A percentile compares a stretch with the other conserved stretches of the same genome.
phyloP scores from a whole-genome alignment of 2,797 vertebrate genomes.

The Caiman crocodilus region DNA sequence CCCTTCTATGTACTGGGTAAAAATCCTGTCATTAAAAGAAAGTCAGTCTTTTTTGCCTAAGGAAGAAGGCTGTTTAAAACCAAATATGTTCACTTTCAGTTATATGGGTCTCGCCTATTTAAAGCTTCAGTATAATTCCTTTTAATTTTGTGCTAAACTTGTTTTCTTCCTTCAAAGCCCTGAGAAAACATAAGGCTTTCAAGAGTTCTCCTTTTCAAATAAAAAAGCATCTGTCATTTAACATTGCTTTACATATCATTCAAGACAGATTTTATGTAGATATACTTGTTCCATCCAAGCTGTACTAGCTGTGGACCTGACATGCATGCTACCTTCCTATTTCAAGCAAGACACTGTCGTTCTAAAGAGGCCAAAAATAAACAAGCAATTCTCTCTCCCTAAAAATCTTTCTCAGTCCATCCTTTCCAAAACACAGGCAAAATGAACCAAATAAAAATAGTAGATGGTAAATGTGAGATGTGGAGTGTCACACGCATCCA shows the following conservation, averaged over 20 bases:
- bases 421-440: background rate
- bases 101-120: conserved; percentile 21
- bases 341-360: conserved; percentile 36
- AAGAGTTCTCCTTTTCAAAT: conserved; percentile 13
- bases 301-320: conserved; percentile 11
- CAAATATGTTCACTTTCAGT: conserved; percentile 9
- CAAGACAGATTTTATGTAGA: background rate
- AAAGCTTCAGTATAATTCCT: conserved; percentile 39
- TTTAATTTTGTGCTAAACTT: conserved; percentile 58
- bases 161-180: conserved; percentile 11
- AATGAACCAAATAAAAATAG: background rate
- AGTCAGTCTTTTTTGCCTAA: conserved; percentile 55
- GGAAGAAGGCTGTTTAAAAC: conserved; percentile 57
- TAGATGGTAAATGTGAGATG: background rate
- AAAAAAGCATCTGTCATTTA: conserved; percentile 48
- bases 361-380: background rate
- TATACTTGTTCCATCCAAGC: conserved; percentile 17
- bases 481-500: background rate
- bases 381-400: background rate
- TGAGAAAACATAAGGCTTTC: conserved; percentile 24
- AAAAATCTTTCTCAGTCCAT: background rate
- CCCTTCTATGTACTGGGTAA: conserved; percentile 28
- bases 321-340: conserved; percentile 5
- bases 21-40: conserved; percentile 69
- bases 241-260: conserved; percentile 29